Conservation (phyloP, 2,797 vertebrate genomes). For the Mycteria americana region DNA sequence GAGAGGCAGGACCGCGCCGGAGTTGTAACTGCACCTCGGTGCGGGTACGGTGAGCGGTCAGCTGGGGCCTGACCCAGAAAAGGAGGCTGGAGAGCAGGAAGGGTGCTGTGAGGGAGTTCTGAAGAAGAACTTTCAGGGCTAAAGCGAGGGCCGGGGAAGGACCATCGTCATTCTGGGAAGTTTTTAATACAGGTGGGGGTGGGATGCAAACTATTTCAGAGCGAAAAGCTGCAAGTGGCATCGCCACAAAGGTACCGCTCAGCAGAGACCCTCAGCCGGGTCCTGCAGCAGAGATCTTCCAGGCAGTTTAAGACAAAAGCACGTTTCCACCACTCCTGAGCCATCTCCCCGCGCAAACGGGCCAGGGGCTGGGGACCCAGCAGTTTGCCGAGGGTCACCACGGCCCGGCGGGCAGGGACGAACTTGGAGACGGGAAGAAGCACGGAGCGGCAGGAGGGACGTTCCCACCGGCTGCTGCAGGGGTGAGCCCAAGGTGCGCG, state of each 20-base stretch:
- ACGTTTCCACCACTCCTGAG: background rate
- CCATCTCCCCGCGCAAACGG: background rate
- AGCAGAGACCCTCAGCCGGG: background rate
- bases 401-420: background rate
- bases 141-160: background rate
- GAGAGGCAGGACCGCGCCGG: background rate
- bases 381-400: too few relatives aligned
- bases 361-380: background rate
- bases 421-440: background rate
- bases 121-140: background rate
- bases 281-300: background rate
- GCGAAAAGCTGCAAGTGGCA: background rate
- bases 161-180: accelerated
- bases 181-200: accelerated
- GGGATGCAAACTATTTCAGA: background rate
- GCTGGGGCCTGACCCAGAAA: too few relatives aligned
- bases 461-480: background rate
- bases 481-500: background rate
- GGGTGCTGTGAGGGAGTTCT: too few relatives aligned
- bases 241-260: accelerated
- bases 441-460: background rate
- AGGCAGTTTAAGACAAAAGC: background rate
- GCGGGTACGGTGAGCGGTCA: background rate
- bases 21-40: accelerated
- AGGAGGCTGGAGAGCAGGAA: background rate